These are phyloP conservation scores for Acipenser transmontanus DNA, from an alignment of 2,797 vertebrate genomes.

Conservation along the genomic window DNA sequence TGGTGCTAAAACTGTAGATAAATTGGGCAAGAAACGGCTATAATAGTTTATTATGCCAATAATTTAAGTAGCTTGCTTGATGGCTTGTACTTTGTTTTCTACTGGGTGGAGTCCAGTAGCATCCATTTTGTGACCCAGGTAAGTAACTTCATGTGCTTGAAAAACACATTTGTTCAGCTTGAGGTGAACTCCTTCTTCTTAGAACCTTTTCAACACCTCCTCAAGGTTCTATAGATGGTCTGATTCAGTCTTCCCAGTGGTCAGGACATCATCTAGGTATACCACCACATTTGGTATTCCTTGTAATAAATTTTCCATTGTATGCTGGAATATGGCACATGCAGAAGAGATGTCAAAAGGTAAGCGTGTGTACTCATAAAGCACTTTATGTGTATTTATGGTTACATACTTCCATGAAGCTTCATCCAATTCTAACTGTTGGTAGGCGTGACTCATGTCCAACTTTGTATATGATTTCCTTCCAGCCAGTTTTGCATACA, in stretches of 20 bases:
- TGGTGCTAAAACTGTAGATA: not conserved
- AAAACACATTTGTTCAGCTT: not conserved
- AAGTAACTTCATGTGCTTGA: not conserved
- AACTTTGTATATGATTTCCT: not conserved
- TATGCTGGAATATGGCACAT: not conserved
- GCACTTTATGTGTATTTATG: too few relatives aligned
- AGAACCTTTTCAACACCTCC: not conserved
- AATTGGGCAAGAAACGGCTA: not conserved
- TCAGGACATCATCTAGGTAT: not conserved
- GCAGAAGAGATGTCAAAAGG: not conserved
- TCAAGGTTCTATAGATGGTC: not conserved
- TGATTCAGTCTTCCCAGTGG: not conserved
- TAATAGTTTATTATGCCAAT: slow-evolving; percentile 7
- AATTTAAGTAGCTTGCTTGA: not conserved
- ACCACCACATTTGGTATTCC: not conserved
- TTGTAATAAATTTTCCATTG: not conserved
- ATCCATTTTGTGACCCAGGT: not conserved
- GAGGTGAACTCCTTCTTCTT: not conserved
- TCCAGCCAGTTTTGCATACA: not conserved
- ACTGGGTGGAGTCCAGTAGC: not conserved
- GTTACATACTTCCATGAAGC: not conserved
- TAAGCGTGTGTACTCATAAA: not conserved
- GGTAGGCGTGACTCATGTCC: not conserved
- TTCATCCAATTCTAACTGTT: not conserved
- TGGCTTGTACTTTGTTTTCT: too few relatives aligned